Conservation (phyloP, 2,797 vertebrate genomes). For the Falco rusticolus region DNA sequence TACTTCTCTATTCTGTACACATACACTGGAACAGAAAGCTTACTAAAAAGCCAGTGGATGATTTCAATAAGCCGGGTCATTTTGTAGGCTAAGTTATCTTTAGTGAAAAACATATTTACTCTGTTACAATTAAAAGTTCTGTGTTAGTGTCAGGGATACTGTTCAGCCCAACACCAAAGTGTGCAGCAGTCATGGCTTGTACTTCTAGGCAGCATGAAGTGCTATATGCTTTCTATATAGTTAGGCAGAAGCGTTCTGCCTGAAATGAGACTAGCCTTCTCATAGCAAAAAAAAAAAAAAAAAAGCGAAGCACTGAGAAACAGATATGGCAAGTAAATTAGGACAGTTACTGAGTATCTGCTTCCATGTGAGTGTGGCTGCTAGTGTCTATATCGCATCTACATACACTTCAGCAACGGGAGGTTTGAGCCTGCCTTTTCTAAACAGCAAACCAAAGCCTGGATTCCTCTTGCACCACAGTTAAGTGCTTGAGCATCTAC, state of each 20-base stretch:
- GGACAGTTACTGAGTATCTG: neutral
- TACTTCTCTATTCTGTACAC: neutral
- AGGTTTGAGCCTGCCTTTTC: neutral
- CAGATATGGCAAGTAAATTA: neutral
- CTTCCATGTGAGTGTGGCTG: fast-evolving
- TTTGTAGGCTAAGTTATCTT: neutral
- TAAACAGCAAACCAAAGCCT: neutral
- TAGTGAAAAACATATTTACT: slow-evolving; percentile 1
- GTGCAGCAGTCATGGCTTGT: neutral
- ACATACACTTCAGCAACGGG: neutral
- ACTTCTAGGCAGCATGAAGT: neutral
- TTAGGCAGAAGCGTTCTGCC: neutral
- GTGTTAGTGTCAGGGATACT: neutral
- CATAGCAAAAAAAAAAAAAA: no score
- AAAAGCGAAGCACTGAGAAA: neutral
- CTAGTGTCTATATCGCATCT: neutral
- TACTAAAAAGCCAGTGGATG: neutral
- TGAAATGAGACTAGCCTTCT: neutral
- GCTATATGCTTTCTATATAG: neutral
- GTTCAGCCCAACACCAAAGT: neutral
- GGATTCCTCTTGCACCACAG: neutral
- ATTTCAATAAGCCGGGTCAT: neutral
- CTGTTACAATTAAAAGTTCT: neutral
- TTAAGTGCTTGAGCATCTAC: neutral
- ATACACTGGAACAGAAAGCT: neutral